A percentile compares a stretch with the other conserved stretches of the same genome.
phyloP scores from a whole-genome alignment of 1,140 invertebrate species.

The Drosophila neocordata region DNA sequence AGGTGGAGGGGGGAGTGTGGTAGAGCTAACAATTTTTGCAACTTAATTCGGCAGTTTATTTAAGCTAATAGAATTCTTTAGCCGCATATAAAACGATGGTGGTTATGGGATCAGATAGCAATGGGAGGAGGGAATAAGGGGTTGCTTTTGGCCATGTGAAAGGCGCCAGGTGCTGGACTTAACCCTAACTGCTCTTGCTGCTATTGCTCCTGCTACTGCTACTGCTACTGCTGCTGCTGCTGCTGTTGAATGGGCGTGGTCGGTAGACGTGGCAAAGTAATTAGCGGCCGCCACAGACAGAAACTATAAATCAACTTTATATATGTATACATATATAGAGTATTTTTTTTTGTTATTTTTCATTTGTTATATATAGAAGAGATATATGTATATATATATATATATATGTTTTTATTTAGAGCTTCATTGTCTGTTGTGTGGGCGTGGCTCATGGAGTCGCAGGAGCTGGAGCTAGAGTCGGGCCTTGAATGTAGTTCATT shows the following conservation, averaged over 20 bases:
- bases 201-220: not conserved
- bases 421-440: slow-evolving; percentile 48
- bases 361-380: not conserved
- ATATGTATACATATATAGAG: not conserved
- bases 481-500: slow-evolving; percentile 24
- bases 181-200: not conserved
- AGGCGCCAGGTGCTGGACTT: slow-evolving; percentile 42
- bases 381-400: slow-evolving; percentile 14
- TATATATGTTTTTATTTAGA: slow-evolving; percentile 15
- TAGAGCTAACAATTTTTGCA: slow-evolving; percentile 18
- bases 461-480: not conserved
- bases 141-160: slow-evolving; percentile 31
- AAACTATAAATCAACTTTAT: slow-evolving; percentile 77
- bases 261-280: slow-evolving; percentile 75
- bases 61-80: slow-evolving; percentile 62
- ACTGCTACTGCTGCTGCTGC: not conserved
- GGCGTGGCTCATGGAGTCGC: slow-evolving; percentile 26
- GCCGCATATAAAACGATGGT: slow-evolving; percentile 6
- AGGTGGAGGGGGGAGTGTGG: too few relatives aligned
- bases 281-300: slow-evolving; percentile 75
- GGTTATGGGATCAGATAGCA: slow-evolving; percentile 1
- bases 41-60: slow-evolving; percentile 63
- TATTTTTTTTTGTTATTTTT: slow-evolving; percentile 26
- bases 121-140: not conserved
- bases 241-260: slow-evolving; percentile 53